Evolutionary conservation across 2,888 invertebrate species (phyloP).

Genomic region (Diarsia rubi): DNA sequence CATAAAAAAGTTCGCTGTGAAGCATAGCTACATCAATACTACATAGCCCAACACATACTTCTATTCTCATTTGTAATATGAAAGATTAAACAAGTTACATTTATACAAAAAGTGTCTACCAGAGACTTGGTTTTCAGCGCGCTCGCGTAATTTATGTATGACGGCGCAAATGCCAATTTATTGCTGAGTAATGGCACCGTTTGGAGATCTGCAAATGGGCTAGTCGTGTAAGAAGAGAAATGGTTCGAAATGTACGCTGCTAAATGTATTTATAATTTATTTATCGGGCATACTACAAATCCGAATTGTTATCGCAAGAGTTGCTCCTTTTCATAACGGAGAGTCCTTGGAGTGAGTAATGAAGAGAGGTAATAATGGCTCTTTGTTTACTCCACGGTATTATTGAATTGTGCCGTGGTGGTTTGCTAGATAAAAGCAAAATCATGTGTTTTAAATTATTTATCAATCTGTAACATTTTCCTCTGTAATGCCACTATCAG

Average conservation of each 20-base stretch:
- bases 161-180: conserved; percentile 91
- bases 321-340: conserved; percentile 74
- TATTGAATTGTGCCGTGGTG: conserved; percentile 29
- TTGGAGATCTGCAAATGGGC: conserved; percentile 90
- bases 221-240: conserved; percentile 90
- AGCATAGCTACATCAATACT: conserved; percentile 28
- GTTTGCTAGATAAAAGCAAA: conserved; percentile 11
- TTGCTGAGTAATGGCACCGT: conserved; percentile 90
- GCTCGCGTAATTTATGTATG: conserved; percentile 90
- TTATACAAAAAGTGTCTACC: conserved; percentile 84
- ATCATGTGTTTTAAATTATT: conserved; percentile 23
- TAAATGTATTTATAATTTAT: conserved; percentile 91
- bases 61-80: conserved; percentile 55
- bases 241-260: conserved; percentile 86
- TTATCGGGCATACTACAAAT: conserved; percentile 87
- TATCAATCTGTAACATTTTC: conserved; percentile 19
- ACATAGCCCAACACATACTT: conserved; percentile 22
- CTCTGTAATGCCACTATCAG: conserved; percentile 7
- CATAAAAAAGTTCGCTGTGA: conserved; percentile 58
- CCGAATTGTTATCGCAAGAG: conserved; percentile 83
- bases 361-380: conserved; percentile 60
- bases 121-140: conserved; percentile 86
- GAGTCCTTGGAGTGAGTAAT: conserved; percentile 73
- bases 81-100: conserved; percentile 72
- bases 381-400: conserved; percentile 46